Evolutionary conservation across 2,113 vertebrate species (phyloP).

Genomic region (Platichthys flesus): DNA sequence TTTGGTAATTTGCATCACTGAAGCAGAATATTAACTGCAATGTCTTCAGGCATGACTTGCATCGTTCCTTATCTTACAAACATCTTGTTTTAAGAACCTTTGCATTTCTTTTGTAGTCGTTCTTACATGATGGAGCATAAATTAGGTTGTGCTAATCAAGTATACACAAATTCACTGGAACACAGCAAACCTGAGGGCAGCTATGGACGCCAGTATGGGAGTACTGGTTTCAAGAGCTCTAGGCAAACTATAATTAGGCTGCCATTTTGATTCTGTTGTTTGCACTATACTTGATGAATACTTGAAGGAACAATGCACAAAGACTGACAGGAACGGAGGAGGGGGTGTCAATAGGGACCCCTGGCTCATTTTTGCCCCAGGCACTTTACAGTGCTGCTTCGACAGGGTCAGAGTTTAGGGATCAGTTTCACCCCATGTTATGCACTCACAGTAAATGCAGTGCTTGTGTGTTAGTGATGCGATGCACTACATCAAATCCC

Average conservation of each 20-base stretch:
- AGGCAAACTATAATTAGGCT: slow-evolving; percentile 40
- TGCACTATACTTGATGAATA: slow-evolving; percentile 25
- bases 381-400: neutral
- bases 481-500: neutral
- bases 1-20: neutral
- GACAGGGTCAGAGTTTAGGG: slow-evolving; percentile 11
- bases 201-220: neutral
- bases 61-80: neutral
- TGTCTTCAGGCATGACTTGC: neutral
- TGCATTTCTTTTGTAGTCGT: neutral
- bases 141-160: slow-evolving; percentile 5
- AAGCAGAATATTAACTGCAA: neutral
- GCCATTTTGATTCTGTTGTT: slow-evolving; percentile 22
- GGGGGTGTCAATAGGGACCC: slow-evolving; percentile 5
- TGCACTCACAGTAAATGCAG: neutral
- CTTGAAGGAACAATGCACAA: slow-evolving; percentile 23
- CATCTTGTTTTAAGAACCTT: slow-evolving; percentile 2
- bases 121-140: neutral
- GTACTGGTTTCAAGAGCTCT: slow-evolving; percentile 17
- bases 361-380: neutral
- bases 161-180: slow-evolving; percentile 21
- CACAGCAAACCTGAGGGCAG: slow-evolving; percentile 14
- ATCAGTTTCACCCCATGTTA: slow-evolving; percentile 2
- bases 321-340: slow-evolving; percentile 1
- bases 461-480: neutral